These are phyloP conservation scores for Wiebesia pumilae DNA, from an alignment of 1,140 invertebrate species.

Conservation along the genomic window DNA sequence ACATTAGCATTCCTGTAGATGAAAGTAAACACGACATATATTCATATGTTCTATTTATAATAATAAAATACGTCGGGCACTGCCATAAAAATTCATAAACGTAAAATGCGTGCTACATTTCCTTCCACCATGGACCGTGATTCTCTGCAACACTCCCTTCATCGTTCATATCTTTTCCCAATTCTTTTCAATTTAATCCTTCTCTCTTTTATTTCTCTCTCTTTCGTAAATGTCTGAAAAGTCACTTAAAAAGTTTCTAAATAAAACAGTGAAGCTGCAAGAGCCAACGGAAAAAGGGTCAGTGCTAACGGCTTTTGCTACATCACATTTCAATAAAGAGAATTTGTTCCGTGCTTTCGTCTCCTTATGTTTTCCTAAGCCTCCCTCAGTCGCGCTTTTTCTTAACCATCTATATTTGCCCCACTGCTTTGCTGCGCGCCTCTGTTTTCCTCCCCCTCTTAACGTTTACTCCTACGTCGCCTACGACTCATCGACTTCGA, in stretches of 20 bases:
- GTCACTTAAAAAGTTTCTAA: slow-evolving; percentile 40
- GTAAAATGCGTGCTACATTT: neutral
- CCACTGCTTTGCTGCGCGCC: neutral
- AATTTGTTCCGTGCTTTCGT: slow-evolving; percentile 29
- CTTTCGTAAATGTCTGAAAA: neutral
- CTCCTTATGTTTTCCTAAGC: slow-evolving; percentile 33
- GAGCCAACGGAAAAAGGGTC: neutral
- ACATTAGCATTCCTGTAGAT: neutral
- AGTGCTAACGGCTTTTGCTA: slow-evolving; percentile 11
- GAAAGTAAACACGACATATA: slow-evolving; percentile 10
- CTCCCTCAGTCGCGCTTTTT: neutral
- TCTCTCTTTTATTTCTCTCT: neutral
- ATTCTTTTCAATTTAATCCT: slow-evolving; percentile 47
- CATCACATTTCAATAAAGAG: slow-evolving; percentile 49
- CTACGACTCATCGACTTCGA: slow-evolving; percentile 31
- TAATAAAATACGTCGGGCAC: neutral
- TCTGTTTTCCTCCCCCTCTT: neutral
- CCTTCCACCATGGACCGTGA: too few species aligned
- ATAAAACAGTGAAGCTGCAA: slow-evolving; percentile 29
- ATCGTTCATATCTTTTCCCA: slow-evolving; percentile 11
- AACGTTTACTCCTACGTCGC: neutral
- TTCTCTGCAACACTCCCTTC: neutral
- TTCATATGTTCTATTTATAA: neutral
- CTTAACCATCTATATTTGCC: neutral
- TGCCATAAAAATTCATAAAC: slow-evolving; percentile 38